A percentile compares a stretch with the other conserved stretches of the same genome.
Conservation (phyloP, 1,140 invertebrate genomes). For the Drosophila kurseongensis region DNA sequence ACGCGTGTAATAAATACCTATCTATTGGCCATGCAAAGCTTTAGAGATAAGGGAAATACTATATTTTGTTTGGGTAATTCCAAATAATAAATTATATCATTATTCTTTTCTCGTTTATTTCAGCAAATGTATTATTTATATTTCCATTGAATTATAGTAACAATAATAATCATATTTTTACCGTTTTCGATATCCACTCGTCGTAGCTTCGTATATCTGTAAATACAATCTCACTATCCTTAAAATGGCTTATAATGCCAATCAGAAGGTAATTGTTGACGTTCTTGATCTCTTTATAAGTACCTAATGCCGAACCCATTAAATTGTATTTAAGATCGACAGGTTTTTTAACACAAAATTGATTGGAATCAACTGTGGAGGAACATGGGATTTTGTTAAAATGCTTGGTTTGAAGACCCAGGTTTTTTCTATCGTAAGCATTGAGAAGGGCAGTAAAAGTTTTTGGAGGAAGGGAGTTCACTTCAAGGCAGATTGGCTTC, state of each 20-base stretch:
- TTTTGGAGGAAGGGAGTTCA: not conserved
- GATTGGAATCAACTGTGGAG: not conserved
- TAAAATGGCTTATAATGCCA: not conserved
- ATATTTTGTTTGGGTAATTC: too few species aligned
- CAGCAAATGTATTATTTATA: too few species aligned
- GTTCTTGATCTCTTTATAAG: not conserved
- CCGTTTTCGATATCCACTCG: not conserved
- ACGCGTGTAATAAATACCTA: too few species aligned
- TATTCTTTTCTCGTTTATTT: too few species aligned
- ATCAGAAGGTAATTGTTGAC: not conserved
- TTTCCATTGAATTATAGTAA: too few species aligned
- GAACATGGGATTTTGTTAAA: not conserved
- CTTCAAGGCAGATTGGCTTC: not conserved
- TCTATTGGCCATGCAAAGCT: too few species aligned
- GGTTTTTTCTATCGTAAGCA: not conserved
- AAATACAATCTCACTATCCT: not conserved
- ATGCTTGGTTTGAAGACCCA: not conserved
- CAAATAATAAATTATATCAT: too few species aligned
- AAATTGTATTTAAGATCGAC: not conserved
- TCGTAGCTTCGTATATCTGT: not conserved
- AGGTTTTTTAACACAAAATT: not conserved
- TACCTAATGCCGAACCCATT: not conserved
- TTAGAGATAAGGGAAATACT: too few species aligned
- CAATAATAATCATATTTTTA: too few species aligned
- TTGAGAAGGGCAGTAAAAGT: not conserved